Conservation (phyloP, 23 tunicate genomes). For the Ciona savignyi region DNA sequence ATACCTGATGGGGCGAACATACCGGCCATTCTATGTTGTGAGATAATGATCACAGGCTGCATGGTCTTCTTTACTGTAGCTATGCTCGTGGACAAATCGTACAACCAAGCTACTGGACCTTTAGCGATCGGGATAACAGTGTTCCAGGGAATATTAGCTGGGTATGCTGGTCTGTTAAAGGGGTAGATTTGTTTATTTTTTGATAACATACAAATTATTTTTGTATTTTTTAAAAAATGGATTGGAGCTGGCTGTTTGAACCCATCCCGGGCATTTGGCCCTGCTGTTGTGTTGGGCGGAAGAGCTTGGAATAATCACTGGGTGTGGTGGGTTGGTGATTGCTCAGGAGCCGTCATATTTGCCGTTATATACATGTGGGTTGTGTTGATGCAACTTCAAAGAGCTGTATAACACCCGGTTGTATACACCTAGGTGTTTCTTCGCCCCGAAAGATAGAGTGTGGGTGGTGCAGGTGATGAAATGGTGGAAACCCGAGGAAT, state of each 20-base stretch:
- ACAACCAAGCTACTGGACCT: slow-evolving; percentile 91
- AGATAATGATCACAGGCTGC: slow-evolving; percentile 64
- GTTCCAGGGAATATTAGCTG: slow-evolving; percentile 88
- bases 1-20: slow-evolving; percentile 87
- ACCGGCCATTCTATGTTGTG: slow-evolving; percentile 55
- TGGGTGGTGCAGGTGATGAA: slow-evolving; percentile 47
- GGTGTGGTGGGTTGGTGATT: slow-evolving; percentile 97
- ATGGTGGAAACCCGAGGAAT: background rate
- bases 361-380: slow-evolving; percentile 69
- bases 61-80: slow-evolving; percentile 82
- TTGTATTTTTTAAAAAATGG: slow-evolving; percentile 49
- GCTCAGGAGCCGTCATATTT: slow-evolving; percentile 61
- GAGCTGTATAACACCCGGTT: too few species aligned
- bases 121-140: slow-evolving; percentile 89
- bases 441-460: slow-evolving; percentile 67
- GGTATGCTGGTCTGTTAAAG: slow-evolving; percentile 21
- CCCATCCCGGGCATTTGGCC: slow-evolving; percentile 85
- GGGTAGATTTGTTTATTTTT: background rate
- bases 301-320: slow-evolving; percentile 71
- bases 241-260: slow-evolving; percentile 83
- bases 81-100: slow-evolving; percentile 78
- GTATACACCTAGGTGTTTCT: slow-evolving; percentile 55
- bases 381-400: background rate
- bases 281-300: slow-evolving; percentile 82
- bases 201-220: background rate